Conservation (phyloP, 1,140 invertebrate species). For the Wiebesia pumilae region DNA sequence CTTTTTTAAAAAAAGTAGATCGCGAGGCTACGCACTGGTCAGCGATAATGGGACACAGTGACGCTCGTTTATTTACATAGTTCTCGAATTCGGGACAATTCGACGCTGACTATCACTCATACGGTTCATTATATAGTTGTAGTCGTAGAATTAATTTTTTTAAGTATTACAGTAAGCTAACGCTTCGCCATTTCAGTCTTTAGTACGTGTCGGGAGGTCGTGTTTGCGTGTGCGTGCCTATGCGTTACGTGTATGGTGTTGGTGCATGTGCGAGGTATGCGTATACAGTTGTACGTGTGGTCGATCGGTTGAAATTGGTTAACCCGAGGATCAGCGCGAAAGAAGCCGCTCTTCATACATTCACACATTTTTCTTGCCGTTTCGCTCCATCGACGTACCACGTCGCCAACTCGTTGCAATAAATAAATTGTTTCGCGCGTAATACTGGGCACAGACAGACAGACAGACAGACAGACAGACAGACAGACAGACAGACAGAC, state of each 20-base stretch:
- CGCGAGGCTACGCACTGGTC: slow-evolving; percentile 8
- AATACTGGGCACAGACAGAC: slow-evolving; percentile 67
- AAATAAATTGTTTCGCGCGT: slow-evolving; percentile 64
- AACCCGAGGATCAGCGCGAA: slow-evolving; percentile 16
- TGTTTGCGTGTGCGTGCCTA: background rate
- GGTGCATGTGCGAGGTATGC: background rate
- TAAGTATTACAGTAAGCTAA: slow-evolving; percentile 52
- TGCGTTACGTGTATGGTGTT: background rate
- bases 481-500: background rate
- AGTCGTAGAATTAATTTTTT: slow-evolving; percentile 28
- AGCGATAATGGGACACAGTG: slow-evolving; percentile 23
- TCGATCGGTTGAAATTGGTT: background rate
- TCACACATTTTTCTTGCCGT: background rate
- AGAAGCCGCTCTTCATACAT: background rate
- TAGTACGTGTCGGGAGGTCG: slow-evolving; percentile 57
- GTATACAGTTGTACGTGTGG: background rate
- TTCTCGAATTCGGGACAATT: slow-evolving; percentile 41
- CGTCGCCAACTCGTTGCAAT: slow-evolving; percentile 53
- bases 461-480: background rate
- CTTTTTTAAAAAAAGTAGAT: slow-evolving; percentile 17
- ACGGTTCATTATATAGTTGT: slow-evolving; percentile 21
- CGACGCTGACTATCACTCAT: slow-evolving; percentile 34
- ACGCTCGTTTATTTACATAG: slow-evolving; percentile 45
- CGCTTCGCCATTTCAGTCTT: slow-evolving; percentile 64
- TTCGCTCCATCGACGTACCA: slow-evolving; percentile 5